phyloP scores from a whole-genome alignment of 2,797 vertebrate genomes.

The Rhinichthys osculus region DNA sequence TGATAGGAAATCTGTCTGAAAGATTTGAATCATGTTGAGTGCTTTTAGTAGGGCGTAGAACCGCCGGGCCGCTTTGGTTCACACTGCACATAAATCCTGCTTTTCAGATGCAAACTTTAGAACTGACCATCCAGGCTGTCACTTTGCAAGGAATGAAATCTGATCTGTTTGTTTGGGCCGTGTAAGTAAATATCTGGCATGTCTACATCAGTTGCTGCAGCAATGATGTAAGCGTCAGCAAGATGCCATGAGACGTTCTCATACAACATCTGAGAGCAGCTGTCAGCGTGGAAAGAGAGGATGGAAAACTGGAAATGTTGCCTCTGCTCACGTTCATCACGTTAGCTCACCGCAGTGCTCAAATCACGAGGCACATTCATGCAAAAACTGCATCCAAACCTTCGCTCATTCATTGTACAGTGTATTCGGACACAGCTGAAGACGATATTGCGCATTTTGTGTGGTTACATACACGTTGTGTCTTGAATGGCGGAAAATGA shows the following conservation, averaged over 20 bases:
- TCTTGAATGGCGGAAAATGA: neutral
- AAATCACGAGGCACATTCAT: constrained; percentile 8
- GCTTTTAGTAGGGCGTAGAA: neutral
- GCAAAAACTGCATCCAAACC: neutral
- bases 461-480: neutral
- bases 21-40: constrained; percentile 42
- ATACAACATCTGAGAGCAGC: constrained; percentile 18
- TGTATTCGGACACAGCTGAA: neutral
- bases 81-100: neutral
- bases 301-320: neutral
- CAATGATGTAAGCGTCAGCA: constrained; percentile 16
- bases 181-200: neutral
- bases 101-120: neutral
- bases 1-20: constrained; percentile 20
- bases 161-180: neutral
- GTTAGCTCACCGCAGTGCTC: neutral
- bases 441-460: neutral
- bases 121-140: constrained; percentile 1
- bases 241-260: neutral
- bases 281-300: neutral
- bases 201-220: constrained; percentile 24
- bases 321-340: constrained; percentile 9
- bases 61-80: neutral
- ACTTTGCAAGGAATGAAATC: neutral
- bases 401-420: constrained; percentile 20